These are phyloP conservation scores for Aradophagus sp. DNA, from an alignment of 1,140 invertebrate genomes.

Conservation along the genomic window DNA sequence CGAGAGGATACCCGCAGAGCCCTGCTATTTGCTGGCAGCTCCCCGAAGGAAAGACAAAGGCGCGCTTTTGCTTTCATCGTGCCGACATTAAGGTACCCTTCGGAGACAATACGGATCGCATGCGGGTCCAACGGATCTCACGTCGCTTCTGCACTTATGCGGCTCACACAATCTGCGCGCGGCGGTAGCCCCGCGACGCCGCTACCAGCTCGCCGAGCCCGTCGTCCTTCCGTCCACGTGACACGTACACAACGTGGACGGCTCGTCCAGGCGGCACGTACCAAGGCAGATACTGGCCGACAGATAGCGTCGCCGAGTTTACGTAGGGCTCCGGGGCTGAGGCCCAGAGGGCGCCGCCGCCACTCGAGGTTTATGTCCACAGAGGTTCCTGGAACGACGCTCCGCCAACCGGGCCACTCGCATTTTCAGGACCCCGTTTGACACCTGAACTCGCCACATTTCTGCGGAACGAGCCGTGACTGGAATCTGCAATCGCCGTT, in stretches of 20 bases:
- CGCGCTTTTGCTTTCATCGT: conserved; percentile 66
- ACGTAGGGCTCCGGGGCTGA: conserved; percentile 36
- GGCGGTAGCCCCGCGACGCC: conserved; percentile 50
- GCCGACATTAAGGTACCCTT: conserved; percentile 67
- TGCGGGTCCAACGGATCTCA: conserved; percentile 71
- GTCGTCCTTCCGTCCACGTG: background rate
- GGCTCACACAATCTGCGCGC: conserved; percentile 58
- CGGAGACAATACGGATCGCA: conserved; percentile 67
- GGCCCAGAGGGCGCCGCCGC: conserved; percentile 41
- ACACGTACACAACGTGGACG: background rate
- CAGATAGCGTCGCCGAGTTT: conserved; percentile 40
- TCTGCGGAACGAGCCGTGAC: conserved; percentile 9
- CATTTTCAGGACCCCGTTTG: conserved; percentile 21
- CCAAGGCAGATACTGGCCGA: conserved; percentile 41
- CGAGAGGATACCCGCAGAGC: conserved; percentile 63
- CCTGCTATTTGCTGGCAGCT: conserved; percentile 57
- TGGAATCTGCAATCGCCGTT: conserved; percentile 15
- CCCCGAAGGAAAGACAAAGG: conserved; percentile 62
- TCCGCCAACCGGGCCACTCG: conserved; percentile 20
- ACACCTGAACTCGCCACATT: conserved; percentile 31
- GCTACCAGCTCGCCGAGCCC: conserved; percentile 34
- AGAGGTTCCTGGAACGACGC: conserved; percentile 26
- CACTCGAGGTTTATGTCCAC: conserved; percentile 10
- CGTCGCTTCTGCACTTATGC: conserved; percentile 63
- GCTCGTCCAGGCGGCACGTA: conserved; percentile 39